These are phyloP conservation scores for Etia nguti DNA, from an alignment of 2,113 vertebrate species.

Conservation along the genomic window DNA sequence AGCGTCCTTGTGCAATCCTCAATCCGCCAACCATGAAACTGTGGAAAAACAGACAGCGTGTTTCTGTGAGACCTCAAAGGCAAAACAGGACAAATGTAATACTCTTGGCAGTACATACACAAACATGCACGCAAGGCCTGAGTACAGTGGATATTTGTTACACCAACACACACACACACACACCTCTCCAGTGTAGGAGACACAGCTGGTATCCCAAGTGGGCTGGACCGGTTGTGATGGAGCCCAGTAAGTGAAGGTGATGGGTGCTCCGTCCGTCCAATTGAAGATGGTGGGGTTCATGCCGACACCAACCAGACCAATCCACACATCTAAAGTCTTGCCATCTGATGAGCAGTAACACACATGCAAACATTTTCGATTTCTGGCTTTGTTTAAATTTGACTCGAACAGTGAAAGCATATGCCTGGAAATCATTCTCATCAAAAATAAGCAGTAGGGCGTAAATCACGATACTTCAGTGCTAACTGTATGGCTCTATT, in stretches of 20 bases:
- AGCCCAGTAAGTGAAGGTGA: conserved; percentile 87
- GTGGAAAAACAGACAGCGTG: conserved; percentile 4
- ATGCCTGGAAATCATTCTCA: not conserved
- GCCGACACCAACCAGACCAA: conserved; percentile 75
- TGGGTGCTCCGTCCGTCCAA: conserved; percentile 78
- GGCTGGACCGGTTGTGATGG: conserved; percentile 77
- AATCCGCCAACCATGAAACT: conserved; percentile 84
- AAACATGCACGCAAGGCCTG: not conserved
- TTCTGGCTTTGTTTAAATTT: not conserved
- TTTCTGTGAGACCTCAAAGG: not conserved
- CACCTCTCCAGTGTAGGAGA: conserved; percentile 84
- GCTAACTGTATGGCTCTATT: not conserved
- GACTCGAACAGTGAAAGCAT: not conserved
- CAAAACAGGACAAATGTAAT: not conserved
- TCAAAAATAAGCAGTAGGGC: not conserved
- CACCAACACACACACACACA: not conserved
- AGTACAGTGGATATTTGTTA: not conserved
- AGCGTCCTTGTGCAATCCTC: conserved; percentile 71
- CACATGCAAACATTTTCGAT: not conserved
- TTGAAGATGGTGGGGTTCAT: conserved; percentile 69
- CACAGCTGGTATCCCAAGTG: conserved; percentile 75
- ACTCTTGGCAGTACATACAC: not conserved
- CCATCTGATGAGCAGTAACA: conserved; percentile 51
- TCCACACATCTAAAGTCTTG: conserved; percentile 77
- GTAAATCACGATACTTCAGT: not conserved